Evolutionary conservation across 2,113 vertebrate species (phyloP).

Genomic region (Monarcha castaneiventris): DNA sequence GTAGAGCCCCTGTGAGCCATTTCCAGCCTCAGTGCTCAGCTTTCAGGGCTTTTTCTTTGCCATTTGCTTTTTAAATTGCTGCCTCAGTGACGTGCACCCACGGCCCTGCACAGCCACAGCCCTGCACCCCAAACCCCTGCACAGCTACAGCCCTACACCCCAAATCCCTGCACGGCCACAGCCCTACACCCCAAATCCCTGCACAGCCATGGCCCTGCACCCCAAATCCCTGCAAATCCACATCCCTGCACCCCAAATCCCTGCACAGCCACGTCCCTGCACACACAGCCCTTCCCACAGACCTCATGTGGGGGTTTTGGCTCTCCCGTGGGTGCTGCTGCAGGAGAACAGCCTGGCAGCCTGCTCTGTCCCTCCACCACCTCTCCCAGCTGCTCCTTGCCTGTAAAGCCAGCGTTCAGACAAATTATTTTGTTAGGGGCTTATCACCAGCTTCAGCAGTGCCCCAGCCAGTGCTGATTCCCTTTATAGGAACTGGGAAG

Average conservation of each 20-base stretch:
- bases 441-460: too few species aligned
- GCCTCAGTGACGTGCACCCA: fast-evolving
- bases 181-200: too few species aligned
- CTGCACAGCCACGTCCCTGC: too few species aligned
- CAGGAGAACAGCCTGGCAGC: fast-evolving
- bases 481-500: too few species aligned
- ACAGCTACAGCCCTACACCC: too few species aligned
- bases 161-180: too few species aligned
- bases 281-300: not conserved
- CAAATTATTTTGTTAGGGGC: too few species aligned
- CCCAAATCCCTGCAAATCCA: too few species aligned
- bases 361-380: not conserved
- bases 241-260: too few species aligned
- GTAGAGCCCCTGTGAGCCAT: not conserved
- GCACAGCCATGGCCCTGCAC: too few species aligned
- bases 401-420: too few species aligned
- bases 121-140: not conserved
- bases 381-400: not conserved
- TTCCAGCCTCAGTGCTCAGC: not conserved
- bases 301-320: fast-evolving
- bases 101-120: not conserved
- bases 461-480: too few species aligned
- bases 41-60: not conserved
- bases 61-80: fast-evolving
- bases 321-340: not conserved